These are phyloP conservation scores for Macrotis lagotis DNA, from an alignment of 2,113 vertebrate species.

Conservation along the genomic window DNA sequence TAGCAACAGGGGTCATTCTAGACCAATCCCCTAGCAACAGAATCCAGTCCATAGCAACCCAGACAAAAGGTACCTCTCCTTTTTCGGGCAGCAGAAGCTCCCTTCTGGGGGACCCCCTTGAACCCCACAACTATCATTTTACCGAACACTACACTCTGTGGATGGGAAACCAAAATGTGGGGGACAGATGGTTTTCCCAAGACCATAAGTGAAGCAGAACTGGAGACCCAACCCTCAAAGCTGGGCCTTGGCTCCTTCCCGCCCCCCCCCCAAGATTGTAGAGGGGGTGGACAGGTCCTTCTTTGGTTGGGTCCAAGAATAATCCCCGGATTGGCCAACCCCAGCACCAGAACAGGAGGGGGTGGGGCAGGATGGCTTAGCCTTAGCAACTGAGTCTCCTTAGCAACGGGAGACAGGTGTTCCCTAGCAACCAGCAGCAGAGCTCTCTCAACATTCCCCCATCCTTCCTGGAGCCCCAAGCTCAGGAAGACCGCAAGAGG, in stretches of 20 bases:
- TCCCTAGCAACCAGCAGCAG: not conserved
- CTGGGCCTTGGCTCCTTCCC: too few relatives aligned
- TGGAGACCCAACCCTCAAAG: too few relatives aligned
- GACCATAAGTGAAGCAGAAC: too few relatives aligned
- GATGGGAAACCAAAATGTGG: not conserved
- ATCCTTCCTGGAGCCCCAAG: too few relatives aligned
- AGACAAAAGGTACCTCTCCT: not conserved
- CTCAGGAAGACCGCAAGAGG: too few relatives aligned
- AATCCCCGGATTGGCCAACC: not conserved
- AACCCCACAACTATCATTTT: too few relatives aligned
- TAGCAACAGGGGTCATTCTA: not conserved
- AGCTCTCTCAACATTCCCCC: too few relatives aligned
- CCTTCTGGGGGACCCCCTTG: not conserved
- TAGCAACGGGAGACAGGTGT: not conserved
- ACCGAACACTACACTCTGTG: too few relatives aligned
- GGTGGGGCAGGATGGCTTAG: not conserved
- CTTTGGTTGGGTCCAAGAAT: rapidly evolving
- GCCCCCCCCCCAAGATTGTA: too few relatives aligned
- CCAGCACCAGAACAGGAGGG: not conserved
- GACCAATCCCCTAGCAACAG: not conserved
- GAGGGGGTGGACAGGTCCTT: too few relatives aligned
- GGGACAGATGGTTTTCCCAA: not conserved
- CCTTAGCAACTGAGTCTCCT: not conserved
- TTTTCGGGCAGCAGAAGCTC: not conserved
- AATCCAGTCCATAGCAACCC: not conserved